These are phyloP conservation scores for Drosophila atripex DNA, from an alignment of 2,888 invertebrate species.

Conservation along the genomic window DNA sequence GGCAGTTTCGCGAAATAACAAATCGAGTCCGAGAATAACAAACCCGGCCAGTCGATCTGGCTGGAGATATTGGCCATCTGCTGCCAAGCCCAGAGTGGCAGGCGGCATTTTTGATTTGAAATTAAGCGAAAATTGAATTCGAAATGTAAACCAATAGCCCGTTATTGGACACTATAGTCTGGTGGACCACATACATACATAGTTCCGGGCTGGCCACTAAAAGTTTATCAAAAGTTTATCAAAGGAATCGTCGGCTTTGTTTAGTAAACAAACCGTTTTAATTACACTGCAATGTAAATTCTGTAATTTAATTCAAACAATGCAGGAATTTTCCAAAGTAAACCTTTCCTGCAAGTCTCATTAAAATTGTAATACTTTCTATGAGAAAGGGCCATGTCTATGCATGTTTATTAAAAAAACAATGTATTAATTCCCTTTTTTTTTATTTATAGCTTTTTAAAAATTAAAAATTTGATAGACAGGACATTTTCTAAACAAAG, in stretches of 20 bases:
- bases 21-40: constrained; percentile 42
- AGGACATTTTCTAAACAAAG: neutral
- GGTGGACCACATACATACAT: too few relatives aligned
- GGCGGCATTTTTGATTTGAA: neutral
- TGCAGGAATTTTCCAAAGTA: neutral
- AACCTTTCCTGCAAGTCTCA: neutral
- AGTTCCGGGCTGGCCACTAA: too few relatives aligned
- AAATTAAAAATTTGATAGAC: too few relatives aligned
- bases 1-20: constrained; percentile 11
- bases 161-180: neutral
- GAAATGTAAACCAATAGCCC: neutral
- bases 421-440: too few relatives aligned
- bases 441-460: too few relatives aligned
- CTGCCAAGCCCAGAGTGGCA: neutral
- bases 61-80: constrained; percentile 49
- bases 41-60: constrained; percentile 23
- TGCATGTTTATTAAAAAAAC: too few relatives aligned
- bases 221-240: neutral
- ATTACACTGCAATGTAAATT: neutral
- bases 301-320: neutral
- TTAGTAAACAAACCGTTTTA: constrained; percentile 1
- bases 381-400: too few relatives aligned
- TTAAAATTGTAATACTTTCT: too few relatives aligned
- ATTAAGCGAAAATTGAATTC: constrained; percentile 1
- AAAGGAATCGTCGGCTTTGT: neutral